Conservation (phyloP, 2,113 vertebrate genomes). For the Carlito syrichta region DNA sequence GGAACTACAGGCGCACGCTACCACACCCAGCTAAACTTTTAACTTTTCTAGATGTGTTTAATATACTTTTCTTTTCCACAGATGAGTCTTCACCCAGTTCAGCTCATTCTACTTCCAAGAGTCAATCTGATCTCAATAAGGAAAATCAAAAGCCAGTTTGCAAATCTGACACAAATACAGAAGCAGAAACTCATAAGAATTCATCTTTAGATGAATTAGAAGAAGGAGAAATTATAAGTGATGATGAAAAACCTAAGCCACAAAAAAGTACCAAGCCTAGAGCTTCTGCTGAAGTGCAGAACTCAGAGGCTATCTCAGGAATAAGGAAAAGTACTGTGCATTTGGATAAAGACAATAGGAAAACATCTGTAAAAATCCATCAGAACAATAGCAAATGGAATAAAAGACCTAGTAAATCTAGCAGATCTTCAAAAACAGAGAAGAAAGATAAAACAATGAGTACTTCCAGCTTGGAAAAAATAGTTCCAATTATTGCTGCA, state of each 20-base stretch:
- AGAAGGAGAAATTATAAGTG: conserved; percentile 95
- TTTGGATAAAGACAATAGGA: conserved; percentile 69
- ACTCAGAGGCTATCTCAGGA: conserved; percentile 42
- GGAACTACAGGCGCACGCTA: no score
- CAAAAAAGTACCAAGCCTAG: conserved; percentile 72
- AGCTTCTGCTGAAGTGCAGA: conserved; percentile 68
- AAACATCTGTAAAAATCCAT: conserved; percentile 69
- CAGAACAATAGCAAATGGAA: conserved; percentile 65
- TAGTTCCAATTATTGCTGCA: conserved; percentile 80
- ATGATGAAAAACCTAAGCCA: conserved; percentile 79
- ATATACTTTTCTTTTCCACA: conserved; percentile 71
- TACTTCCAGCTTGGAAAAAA: conserved; percentile 83
- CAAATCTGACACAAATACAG: conserved; percentile 73
- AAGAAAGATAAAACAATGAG: conserved; percentile 78
- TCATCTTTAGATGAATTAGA: conserved; percentile 88
- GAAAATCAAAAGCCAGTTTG: conserved; percentile 91
- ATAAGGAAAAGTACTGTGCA: conserved; percentile 58
- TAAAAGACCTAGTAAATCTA: conserved; percentile 68
- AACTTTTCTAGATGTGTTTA: not conserved
- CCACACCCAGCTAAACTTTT: no score
- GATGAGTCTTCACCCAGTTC: conserved; percentile 74
- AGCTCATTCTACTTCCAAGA: conserved; percentile 72
- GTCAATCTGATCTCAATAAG: conserved; percentile 89
- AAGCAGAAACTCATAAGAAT: conserved; percentile 66
- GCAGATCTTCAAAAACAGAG: conserved; percentile 65